These are phyloP conservation scores for Drosophila emarginata DNA, from an alignment of 2,888 invertebrate genomes.

Conservation along the genomic window DNA sequence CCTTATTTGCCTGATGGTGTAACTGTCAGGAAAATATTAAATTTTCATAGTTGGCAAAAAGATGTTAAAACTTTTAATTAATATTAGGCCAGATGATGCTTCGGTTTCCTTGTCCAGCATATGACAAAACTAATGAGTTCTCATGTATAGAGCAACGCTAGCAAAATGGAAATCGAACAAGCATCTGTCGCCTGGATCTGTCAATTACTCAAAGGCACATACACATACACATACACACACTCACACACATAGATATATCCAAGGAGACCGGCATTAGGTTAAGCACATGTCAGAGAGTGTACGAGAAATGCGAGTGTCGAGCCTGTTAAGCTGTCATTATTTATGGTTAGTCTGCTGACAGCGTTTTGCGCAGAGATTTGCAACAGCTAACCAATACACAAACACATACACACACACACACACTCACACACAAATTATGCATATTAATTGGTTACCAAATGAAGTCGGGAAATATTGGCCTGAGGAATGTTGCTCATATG, in stretches of 20 bases:
- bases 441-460: slow-evolving; percentile 63
- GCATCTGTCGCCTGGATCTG: slow-evolving; percentile 47
- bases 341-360: slow-evolving; percentile 68
- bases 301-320: slow-evolving; percentile 29
- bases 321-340: slow-evolving; percentile 58
- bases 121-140: slow-evolving; percentile 45
- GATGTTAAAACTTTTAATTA: slow-evolving; percentile 66
- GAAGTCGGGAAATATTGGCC: background rate
- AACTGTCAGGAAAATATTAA: background rate
- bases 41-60: slow-evolving; percentile 21
- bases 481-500: background rate
- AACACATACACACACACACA: background rate
- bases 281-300: slow-evolving; percentile 55
- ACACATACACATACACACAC: slow-evolving; percentile 8
- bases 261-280: slow-evolving; percentile 28
- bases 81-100: slow-evolving; percentile 53
- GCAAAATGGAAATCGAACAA: slow-evolving; percentile 50
- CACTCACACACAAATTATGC: slow-evolving; percentile 60
- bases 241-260: slow-evolving; percentile 25
- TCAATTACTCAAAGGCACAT: slow-evolving; percentile 62
- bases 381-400: slow-evolving; percentile 26
- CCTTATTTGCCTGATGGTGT: background rate
- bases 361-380: slow-evolving; percentile 54
- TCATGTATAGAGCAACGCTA: slow-evolving; percentile 23
- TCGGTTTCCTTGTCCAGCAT: slow-evolving; percentile 32